Conservation (phyloP, 2,797 vertebrate genomes). For the Halcyon badia region DNA sequence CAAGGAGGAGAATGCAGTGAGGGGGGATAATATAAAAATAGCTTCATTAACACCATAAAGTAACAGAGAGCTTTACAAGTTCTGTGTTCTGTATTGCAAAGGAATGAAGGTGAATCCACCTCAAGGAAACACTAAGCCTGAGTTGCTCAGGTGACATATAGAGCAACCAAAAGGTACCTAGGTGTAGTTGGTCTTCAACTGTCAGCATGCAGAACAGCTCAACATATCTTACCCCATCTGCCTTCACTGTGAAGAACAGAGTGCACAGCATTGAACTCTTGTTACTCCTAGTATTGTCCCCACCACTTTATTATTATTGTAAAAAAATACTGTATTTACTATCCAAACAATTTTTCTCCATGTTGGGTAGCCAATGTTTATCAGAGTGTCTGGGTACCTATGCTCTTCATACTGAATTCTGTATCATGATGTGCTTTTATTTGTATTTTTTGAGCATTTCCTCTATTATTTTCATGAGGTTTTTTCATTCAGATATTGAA, state of each 20-base stretch:
- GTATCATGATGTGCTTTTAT: not conserved
- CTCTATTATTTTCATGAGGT: not conserved
- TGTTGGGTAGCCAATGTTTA: not conserved
- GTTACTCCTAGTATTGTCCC: not conserved
- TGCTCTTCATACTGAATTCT: not conserved
- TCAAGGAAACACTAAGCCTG: not conserved
- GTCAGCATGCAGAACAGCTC: not conserved
- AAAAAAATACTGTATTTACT: not conserved
- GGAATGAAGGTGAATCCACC: not conserved
- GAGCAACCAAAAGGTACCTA: not conserved
- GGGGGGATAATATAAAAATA: not conserved
- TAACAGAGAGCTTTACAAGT: not conserved
- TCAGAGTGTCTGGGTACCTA: not conserved
- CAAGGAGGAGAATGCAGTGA: not conserved
- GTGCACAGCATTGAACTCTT: not conserved
- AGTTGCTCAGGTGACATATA: accelerated
- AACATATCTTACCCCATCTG: accelerated
- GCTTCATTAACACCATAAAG: not conserved
- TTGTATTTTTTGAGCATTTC: not conserved
- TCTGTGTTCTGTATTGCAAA: not conserved
- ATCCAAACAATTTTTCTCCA: not conserved
- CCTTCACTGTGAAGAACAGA: accelerated
- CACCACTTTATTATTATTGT: not conserved
- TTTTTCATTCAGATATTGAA: not conserved
- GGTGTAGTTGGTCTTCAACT: accelerated